Evolutionary conservation across 2,888 invertebrate species (phyloP), one percentile per base, ranked within the genome.

Genomic region (Trichogramma dendrolimi): DNA sequence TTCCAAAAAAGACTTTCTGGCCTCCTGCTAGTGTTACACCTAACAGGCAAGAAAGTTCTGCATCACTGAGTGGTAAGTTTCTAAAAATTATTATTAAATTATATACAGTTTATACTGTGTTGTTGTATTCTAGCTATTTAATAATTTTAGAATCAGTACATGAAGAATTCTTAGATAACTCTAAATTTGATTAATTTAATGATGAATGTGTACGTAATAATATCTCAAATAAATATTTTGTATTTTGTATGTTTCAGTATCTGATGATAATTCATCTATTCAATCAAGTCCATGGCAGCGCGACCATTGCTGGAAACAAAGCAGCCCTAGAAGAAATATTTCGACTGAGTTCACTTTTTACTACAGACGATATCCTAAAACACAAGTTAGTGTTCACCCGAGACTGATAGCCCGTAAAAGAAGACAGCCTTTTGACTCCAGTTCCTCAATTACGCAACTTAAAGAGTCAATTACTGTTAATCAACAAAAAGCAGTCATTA

Each of bases 231-330:
- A 27, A 27, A 27, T 27, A 27, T 27, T 27, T 27, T 41, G 27
- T n/a, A 50, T 11, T 40, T 38, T 42, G 10, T 7, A 49, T 8
- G 3, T 58, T 54, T 47, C 46, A 65, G 65, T 65, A 10, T 65
- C 92, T 74, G 93, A 93, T 83, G 93, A 93, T 81, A 93, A 92
- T 82, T 91, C 91, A 76, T 93, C 92, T 69, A 86, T 93, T 77
- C 92, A 92, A 80, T 92, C 92, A 70, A 93, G 92, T 74, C 93
- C 92, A 66, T 92, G 92, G 91, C 91, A 92, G 81, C 86, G 92
- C 71, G 92, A 93, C 80, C 92, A 92, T 81, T 89, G 90, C 77
- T 93, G 92, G 91, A 92, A 92, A 80, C 92, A 92, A 80, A 82
- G 87, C 68, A 83, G 86, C 69, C 92, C 92, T 62, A 86, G 87